These are phyloP conservation scores for Phrynocephalus versicolor DNA, from an alignment of 2,113 vertebrate species.

Conservation along the genomic window DNA sequence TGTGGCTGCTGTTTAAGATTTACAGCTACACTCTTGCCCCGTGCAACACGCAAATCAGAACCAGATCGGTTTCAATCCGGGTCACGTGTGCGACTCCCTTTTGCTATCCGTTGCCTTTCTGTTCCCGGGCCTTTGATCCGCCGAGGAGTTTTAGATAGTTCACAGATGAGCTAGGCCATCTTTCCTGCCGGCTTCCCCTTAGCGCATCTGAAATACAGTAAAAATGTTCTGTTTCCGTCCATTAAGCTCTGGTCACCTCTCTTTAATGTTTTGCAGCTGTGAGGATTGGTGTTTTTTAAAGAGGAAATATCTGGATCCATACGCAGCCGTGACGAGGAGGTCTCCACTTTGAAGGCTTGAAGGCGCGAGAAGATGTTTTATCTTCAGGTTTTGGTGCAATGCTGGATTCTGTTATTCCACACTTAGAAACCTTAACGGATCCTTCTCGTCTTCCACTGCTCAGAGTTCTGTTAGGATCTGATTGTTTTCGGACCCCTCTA, in stretches of 20 bases:
- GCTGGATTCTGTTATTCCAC: too few species aligned
- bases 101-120: background rate
- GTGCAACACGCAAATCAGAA: background rate
- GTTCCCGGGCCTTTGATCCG: background rate
- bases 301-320: conserved; percentile 10
- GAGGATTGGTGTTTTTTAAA: conserved; percentile 3
- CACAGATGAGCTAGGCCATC: conserved; percentile 2
- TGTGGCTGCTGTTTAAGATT: background rate
- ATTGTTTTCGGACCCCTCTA: too few species aligned
- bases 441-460: too few species aligned
- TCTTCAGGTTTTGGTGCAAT: too few species aligned
- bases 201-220: conserved; percentile 3
- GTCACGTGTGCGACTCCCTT: too few species aligned
- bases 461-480: too few species aligned
- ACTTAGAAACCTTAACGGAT: too few species aligned
- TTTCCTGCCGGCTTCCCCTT: conserved; percentile 4
- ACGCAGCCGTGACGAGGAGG: too few species aligned
- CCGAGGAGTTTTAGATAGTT: background rate
- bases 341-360: too few species aligned
- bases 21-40: background rate
- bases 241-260: background rate
- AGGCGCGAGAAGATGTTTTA: too few species aligned
- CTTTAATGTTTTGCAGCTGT: conserved; percentile 23
- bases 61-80: background rate
- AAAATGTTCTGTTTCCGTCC: background rate